Percentiles rank a stretch among this genome's conserved stretches.
phyloP scores from a whole-genome alignment of 2,797 vertebrate genomes.

The Avahi laniger region DNA sequence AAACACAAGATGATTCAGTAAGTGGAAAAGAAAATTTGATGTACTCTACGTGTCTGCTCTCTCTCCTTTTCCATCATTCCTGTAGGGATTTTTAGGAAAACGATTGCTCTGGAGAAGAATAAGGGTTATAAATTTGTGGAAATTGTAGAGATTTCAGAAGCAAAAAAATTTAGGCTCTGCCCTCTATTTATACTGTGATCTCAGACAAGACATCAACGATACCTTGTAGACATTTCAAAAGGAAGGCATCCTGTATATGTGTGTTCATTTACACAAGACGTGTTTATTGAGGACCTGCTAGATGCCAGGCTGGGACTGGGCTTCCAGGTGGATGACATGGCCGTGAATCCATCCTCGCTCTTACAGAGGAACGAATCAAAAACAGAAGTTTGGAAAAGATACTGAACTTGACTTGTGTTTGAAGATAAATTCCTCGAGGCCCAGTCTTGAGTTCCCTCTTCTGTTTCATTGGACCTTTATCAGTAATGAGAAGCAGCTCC shows the following conservation, averaged over 20 bases:
- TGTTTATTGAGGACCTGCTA: rapidly evolving
- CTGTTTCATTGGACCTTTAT: neutral
- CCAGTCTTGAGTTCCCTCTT: neutral
- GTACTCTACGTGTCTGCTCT: neutral
- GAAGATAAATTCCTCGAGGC: neutral
- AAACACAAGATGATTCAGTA: neutral
- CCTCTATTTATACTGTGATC: rapidly evolving
- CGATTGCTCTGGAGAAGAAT: neutral
- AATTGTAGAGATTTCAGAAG: neutral
- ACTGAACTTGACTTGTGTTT: neutral
- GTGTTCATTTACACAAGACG: too few species aligned
- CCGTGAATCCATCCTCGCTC: rapidly evolving
- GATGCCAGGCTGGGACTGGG: too few species aligned
- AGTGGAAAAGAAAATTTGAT: neutral
- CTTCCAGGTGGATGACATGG: neutral
- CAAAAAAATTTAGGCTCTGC: neutral
- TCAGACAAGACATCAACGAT: neutral
- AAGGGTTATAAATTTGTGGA: neutral
- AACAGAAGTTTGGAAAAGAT: neutral
- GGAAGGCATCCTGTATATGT: neutral
- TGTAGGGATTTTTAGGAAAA: neutral
- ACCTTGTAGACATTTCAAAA: rapidly evolving
- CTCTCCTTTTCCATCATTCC: neutral
- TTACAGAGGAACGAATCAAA: neutral
- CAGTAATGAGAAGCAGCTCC: neutral